Evolutionary conservation across 1,140 invertebrate species (phyloP), one percentile per base, ranked within the genome.

Genomic region (Heliconius himera): DNA sequence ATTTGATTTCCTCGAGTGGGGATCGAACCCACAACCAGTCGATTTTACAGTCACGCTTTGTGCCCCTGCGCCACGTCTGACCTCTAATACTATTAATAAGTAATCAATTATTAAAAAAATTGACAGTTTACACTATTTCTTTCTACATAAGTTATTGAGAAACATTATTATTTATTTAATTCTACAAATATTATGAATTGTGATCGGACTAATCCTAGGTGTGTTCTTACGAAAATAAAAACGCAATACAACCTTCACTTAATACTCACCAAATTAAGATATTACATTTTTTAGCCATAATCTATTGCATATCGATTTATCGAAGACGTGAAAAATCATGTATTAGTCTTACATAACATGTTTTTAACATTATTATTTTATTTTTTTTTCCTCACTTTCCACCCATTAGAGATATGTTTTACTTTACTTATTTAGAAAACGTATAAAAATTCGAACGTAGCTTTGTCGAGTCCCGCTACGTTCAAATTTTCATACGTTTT

Each of bases 311-410:
- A 66, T 66, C 60, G 26, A 66, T 66, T 66, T 66, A 66, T 66
- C 22, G 60, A 29, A 66, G 60, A 66, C 22, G 60, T 29, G 26
- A 66, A 66, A 66, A 26, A 73, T 49, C 71, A 20, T 26, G 18
- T 73, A 38, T 73, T 73, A 22, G 60, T 38, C 36, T 76, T 76
- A 41, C 22, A 38, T 70, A 76, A 76, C 29, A 70, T 38, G 18
- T 49, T 33, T 73, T 73, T 73, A 73, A 73, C 71, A 73, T 49
- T 26, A 73, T 73, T 38, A 20, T 33, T 38, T 56, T 56, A 22
- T 18, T 56, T 22, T 1, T 56, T 22, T 4, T 71, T 41, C 0
- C 8, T 56, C n/a, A 22, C n/a, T 56, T 56, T 56, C 18, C 18
- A 51, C 18, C 5, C 0, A 0, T 8, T 51, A 4, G 1, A 18